These are phyloP conservation scores for Darevskia nairensis DNA, from an alignment of 2,797 vertebrate species.

Conservation along the genomic window DNA sequence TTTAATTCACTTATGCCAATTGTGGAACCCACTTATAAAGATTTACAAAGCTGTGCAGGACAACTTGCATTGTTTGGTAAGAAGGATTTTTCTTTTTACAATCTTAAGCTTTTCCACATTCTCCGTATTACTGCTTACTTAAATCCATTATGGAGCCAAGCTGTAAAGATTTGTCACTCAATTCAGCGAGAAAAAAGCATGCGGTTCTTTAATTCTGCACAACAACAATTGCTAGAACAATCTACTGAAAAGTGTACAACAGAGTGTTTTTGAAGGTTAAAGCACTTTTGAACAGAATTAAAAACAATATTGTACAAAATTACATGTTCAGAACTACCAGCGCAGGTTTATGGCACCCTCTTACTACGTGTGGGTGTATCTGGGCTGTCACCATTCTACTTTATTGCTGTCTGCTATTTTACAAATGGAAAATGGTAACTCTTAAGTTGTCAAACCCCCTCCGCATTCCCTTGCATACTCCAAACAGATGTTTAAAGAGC, in stretches of 20 bases:
- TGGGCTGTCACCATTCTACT: neutral
- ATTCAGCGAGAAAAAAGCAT: neutral
- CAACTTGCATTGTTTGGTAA: neutral
- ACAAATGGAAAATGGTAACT: neutral
- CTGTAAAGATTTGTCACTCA: slow-evolving; percentile 19
- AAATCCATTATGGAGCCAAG: neutral
- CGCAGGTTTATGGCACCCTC: neutral
- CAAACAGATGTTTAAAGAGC: neutral
- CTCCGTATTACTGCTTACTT: neutral
- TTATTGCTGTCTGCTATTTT: slow-evolving; percentile 1
- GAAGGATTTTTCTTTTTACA: neutral
- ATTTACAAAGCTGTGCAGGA: neutral
- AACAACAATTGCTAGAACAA: slow-evolving; percentile 17
- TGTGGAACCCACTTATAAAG: neutral
- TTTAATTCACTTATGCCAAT: neutral
- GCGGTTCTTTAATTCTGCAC: neutral
- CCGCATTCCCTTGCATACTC: too few relatives aligned
- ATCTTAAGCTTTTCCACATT: neutral
- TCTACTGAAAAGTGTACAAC: neutral
- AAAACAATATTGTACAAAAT: neutral
- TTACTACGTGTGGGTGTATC: slow-evolving; percentile 15
- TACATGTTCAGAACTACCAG: neutral
- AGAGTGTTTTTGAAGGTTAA: neutral
- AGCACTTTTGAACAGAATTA: neutral
- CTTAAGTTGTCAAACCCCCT: fast-evolving